Base-by-base conservation (phyloP, 1,140 invertebrate species). In the Drosophila nannoptera region DNA sequence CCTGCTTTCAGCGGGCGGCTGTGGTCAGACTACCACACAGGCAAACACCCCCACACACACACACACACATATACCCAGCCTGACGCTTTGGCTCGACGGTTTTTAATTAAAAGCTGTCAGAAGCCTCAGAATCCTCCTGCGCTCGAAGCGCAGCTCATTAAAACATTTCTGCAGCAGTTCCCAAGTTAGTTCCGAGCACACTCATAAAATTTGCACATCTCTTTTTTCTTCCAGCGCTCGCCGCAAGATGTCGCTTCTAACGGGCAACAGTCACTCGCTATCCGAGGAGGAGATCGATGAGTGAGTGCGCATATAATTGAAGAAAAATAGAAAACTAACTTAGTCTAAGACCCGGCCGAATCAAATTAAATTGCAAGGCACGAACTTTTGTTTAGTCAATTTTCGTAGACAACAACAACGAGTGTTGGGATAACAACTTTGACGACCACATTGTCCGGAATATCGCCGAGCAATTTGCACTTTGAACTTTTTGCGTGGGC, bases 281-380 rank as follows among this genome's bases (percentile, higher is more conserved):
- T 90, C 90, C n/a, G 91, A 91, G 66, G 91, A 91, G 78, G 91
- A 91, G 77, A 69, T 89, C 59, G 91, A 91, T 75, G 91, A 91
- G 91, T 91, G 88, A 91, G 91, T 91, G 73, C 1, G 40, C 12
- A 14, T 7, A 43, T 14, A 22, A 22, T 14, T 7, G 6, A 43
- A 43, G 38, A 52, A 31, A 43, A 38, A 38, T 29, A 42, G 7
- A 42, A 48, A 29, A 33, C 32, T 33, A n/a, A 14, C 22, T 6
- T 31, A 65, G 31, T 0, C 12, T 16, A 64, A 49, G 54, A 40
- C 38, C 56, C 64, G 33, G 22, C 7, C 12, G 33, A 29, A 36
- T 38, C 29, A 65, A 66, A 70, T 71, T 65, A 53, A 77, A 62
- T 60, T 70, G 68, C 61, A 38, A 46, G 67, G 29, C 62, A 33